Evolutionary conservation across 2,888 invertebrate genomes (phyloP).

Genomic region (Amiota communis): DNA sequence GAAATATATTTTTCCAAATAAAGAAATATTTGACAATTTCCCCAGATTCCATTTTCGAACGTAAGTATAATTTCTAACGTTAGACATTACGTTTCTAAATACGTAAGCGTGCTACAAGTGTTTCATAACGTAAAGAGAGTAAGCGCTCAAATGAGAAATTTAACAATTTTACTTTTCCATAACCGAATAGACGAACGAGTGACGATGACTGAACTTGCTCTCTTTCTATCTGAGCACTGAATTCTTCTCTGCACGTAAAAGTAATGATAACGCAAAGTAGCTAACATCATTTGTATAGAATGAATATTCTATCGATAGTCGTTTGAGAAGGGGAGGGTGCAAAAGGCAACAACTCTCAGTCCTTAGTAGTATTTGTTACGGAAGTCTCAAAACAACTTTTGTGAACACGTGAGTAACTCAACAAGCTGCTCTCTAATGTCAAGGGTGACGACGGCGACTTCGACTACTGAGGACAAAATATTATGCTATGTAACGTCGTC

Average conservation of each 20-base stretch:
- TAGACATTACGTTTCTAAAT: constrained; percentile 29
- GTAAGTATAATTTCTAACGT: constrained; percentile 13
- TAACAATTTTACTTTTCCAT: neutral
- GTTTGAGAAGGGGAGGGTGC: neutral
- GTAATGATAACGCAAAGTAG: constrained; percentile 24
- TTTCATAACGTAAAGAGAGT: constrained; percentile 40
- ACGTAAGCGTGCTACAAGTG: constrained; percentile 57
- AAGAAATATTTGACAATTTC: neutral
- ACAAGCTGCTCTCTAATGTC: constrained; percentile 7
- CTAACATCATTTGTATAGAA: constrained; percentile 16
- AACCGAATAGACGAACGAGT: neutral
- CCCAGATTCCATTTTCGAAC: constrained; percentile 13
- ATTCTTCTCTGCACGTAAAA: neutral
- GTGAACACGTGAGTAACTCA: constrained; percentile 32
- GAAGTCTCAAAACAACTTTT: constrained; percentile 38
- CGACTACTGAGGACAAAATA: neutral
- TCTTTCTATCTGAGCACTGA: neutral
- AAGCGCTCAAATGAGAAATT: neutral
- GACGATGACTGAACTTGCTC: no score
- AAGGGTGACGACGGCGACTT: constrained; percentile 13
- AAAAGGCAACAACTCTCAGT: neutral
- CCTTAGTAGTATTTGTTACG: constrained; percentile 32
- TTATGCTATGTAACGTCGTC: no score
- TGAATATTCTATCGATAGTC: neutral
- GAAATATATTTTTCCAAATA: no score